Evolutionary conservation across 2,113 vertebrate species (phyloP).

Genomic region (Cinclus mexicanus): DNA sequence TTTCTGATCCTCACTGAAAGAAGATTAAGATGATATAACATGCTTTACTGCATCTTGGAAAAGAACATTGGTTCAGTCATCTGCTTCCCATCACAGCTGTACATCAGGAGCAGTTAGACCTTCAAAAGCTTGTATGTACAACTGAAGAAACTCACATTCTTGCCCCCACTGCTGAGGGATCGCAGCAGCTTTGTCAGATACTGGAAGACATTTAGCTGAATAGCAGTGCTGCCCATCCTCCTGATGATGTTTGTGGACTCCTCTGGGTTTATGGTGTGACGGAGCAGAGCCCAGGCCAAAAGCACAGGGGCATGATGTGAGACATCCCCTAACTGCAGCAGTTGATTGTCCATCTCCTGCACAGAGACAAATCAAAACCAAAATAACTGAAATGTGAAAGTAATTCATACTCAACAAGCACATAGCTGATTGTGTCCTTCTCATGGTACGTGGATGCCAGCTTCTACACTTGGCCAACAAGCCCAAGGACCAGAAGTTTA

Average conservation of each 20-base stretch:
- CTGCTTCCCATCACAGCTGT: not conserved
- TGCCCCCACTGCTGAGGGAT: slow-evolving; percentile 85
- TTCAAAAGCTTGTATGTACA: not conserved
- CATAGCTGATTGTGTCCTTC: not conserved
- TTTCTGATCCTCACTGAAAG: not conserved
- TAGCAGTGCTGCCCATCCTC: slow-evolving; percentile 86
- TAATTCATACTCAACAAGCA: not conserved
- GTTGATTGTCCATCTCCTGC: slow-evolving; percentile 91
- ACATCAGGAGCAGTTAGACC: not conserved
- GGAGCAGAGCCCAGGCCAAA: slow-evolving; percentile 93
- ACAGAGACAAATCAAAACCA: not conserved
- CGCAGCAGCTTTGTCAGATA: slow-evolving; percentile 89
- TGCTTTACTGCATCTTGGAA: not conserved
- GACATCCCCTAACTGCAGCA: slow-evolving; percentile 90
- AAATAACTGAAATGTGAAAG: not conserved
- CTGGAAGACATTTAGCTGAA: slow-evolving; percentile 93
- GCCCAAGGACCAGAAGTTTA: not conserved
- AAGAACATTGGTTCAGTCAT: not conserved
- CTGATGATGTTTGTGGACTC: slow-evolving; percentile 81
- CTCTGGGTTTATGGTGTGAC: slow-evolving; percentile 87
- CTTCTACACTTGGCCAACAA: not conserved
- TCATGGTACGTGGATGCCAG: not conserved
- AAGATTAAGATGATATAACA: not conserved
- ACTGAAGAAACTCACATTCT: slow-evolving; percentile 81
- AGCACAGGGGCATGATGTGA: slow-evolving; percentile 90